phyloP scores from a whole-genome alignment of 2,888 invertebrate species.

The Drosophila kuntzei region DNA sequence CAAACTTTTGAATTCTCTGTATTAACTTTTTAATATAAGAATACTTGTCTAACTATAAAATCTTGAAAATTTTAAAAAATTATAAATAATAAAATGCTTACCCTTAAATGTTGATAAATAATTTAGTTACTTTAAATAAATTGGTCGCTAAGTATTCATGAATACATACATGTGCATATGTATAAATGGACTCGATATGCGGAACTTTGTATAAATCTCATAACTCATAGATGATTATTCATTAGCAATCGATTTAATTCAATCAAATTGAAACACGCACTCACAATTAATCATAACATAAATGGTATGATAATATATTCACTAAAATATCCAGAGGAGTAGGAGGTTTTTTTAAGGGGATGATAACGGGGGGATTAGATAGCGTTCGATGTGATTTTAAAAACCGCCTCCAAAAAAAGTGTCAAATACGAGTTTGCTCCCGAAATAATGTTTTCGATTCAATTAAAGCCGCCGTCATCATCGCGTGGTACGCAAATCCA shows the following conservation, averaged over 20 bases:
- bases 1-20: too few species aligned
- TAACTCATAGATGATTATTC: conserved; percentile 34
- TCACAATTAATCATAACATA: conserved; percentile 40
- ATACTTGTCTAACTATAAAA: background rate
- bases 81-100: conserved; percentile 17
- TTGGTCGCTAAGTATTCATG: conserved; percentile 7
- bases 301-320: conserved; percentile 19
- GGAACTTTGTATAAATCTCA: conserved; percentile 13
- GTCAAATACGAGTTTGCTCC: conserved; percentile 31
- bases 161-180: conserved; percentile 2
- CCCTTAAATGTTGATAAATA: conserved; percentile 17
- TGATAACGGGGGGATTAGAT: conserved; percentile 17
- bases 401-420: conserved; percentile 53
- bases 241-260: conserved; percentile 31
- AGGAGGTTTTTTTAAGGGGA: background rate
- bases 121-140: background rate
- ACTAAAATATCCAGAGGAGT: conserved; percentile 10
- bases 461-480: conserved; percentile 84
- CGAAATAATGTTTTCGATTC: conserved; percentile 56
- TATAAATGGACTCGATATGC: background rate
- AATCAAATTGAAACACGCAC: conserved; percentile 12
- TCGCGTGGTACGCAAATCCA: conserved; percentile 85
- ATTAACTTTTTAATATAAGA: background rate
- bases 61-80: too few species aligned
- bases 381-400: conserved; percentile 19